These are phyloP conservation scores for Columba guinea DNA, from an alignment of 2,797 vertebrate species.

Conservation along the genomic window DNA sequence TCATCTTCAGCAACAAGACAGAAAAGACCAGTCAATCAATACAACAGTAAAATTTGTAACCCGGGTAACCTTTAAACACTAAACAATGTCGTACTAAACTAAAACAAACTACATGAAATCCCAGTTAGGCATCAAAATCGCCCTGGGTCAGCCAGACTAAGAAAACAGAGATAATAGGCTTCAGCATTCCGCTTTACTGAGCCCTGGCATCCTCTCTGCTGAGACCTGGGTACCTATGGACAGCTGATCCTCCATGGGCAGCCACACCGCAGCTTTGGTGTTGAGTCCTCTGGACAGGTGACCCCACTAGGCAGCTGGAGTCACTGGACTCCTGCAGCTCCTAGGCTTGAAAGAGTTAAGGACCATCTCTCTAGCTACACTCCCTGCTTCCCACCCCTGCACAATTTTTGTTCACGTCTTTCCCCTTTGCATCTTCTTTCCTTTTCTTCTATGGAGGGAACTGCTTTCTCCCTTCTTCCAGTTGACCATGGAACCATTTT, in stretches of 20 bases:
- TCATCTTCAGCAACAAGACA: constrained; percentile 9
- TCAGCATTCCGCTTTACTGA: fast-evolving
- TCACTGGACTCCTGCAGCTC: not conserved
- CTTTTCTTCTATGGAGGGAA: not conserved
- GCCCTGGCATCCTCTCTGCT: not conserved
- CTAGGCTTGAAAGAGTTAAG: not conserved
- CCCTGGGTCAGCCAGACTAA: not conserved
- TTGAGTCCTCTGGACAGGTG: not conserved
- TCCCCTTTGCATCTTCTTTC: not conserved
- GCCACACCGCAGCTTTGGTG: not conserved
- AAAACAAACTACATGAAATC: constrained; percentile 23
- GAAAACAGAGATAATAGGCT: not conserved
- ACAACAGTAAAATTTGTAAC: constrained; percentile 23
- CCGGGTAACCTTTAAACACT: constrained; percentile 46
- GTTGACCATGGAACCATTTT: not conserved
- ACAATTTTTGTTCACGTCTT: not conserved
- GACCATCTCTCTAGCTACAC: not conserved
- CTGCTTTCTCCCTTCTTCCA: not conserved
- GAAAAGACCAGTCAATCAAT: constrained; percentile 21
- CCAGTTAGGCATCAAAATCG: not conserved
- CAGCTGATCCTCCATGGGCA: fast-evolving
- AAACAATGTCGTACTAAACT: constrained; percentile 14
- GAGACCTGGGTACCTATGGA: not conserved
- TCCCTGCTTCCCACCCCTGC: not conserved
- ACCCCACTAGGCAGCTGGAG: not conserved